Evolutionary conservation across 2,113 vertebrate species (phyloP), one percentile per base, ranked within the genome.

Genomic region (Odocoileus virginianus): DNA sequence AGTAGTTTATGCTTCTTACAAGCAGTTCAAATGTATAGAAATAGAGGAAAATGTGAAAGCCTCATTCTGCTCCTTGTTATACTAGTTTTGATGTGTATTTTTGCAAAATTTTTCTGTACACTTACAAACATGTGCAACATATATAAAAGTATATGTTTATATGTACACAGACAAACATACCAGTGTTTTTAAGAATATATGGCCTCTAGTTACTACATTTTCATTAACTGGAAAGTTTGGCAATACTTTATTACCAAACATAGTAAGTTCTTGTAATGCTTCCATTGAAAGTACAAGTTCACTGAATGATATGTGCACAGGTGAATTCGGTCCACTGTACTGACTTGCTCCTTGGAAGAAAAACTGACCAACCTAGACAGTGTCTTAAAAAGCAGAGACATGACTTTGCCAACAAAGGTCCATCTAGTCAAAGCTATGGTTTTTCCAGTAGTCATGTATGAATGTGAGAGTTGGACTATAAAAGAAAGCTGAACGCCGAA

Each of bases 21-120:
- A 84, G 54, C 50, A 87, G 61, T 95, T 82, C 27, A n/a, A 83
- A 83, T 86, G 14, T 64, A n/a, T 87, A 76, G 76, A n/a, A 95
- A 86, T 71, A 82, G 17, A 71, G 15, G 52, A 47, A 61, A 91
- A 54, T 6, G 2, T 36, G 61, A 81, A 76, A 85, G 27, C 36
- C 40, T 94, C 4, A 28, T 27, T 79, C 19, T 40, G 1, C 45
- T 90, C n/a, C 4, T 96, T 52, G 19, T 71, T 71, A 23, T 2
- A 40, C 19, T 71, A 40, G 19, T 71, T 71, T 71, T 71, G n/a
- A 40, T 40, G 21, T 11, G 14, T 82, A 47, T 60, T 95, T 71
- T 43, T 76, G 1, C 23, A 47, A 6, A 91, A 14, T 86, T 55
- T 54, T 43, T 85, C 7, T 94, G 10, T 83, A 4, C 21, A 21